A percentile compares a stretch with the other conserved stretches of the same genome.
Conservation (phyloP, 2,113 vertebrate species). For the Ondatra zibethicus region DNA sequence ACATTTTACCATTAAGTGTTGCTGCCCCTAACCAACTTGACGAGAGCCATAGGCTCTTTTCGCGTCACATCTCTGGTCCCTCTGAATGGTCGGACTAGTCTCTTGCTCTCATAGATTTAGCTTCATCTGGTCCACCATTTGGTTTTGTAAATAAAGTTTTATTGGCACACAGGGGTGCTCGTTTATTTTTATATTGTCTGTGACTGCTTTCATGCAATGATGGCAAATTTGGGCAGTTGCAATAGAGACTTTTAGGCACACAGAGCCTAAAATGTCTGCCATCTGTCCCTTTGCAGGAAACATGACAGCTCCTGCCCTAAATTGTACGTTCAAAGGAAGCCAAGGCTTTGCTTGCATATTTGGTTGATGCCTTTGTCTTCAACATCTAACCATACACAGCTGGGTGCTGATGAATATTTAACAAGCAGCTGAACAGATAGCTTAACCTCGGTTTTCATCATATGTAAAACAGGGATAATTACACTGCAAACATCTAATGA, state of each 20-base stretch:
- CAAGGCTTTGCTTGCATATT: neutral
- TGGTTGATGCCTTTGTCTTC: neutral
- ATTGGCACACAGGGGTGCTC: neutral
- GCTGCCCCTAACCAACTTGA: neutral
- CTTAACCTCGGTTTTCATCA: neutral
- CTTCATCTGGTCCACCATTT: neutral
- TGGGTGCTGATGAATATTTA: neutral
- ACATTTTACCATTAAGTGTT: neutral
- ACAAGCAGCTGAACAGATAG: neutral
- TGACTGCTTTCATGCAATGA: neutral
- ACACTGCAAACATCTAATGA: neutral
- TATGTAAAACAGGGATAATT: neutral
- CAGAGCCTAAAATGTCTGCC: neutral
- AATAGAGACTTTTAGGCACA: neutral
- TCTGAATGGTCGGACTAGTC: neutral
- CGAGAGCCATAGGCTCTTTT: neutral
- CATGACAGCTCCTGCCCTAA: neutral
- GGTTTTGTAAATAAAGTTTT: slow-evolving; percentile 37
- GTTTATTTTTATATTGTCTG: neutral
- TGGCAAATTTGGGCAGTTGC: neutral
- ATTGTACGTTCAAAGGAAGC: neutral
- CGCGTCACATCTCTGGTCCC: neutral
- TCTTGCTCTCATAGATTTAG: neutral
- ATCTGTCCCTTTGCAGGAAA: neutral
- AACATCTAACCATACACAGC: neutral